Conservation (phyloP, 2,888 invertebrate species). For the Lepidochrysops patricia region DNA sequence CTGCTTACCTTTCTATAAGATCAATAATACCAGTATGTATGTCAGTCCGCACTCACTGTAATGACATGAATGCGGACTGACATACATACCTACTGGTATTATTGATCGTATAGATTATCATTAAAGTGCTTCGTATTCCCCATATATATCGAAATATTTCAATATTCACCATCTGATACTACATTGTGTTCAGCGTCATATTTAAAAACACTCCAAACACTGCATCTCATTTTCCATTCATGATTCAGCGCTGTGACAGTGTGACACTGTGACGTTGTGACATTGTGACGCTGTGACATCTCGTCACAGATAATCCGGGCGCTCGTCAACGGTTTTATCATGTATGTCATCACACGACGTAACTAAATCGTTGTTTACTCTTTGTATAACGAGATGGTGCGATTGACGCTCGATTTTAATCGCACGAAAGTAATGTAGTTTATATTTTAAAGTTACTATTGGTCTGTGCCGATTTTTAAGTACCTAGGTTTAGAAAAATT, state of each 20-base stretch:
- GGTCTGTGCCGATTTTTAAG: too few species aligned
- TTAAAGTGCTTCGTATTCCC: too few species aligned
- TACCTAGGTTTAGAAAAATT: too few species aligned
- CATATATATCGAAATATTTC: background rate
- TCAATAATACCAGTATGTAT: too few species aligned
- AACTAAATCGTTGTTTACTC: background rate
- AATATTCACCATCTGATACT: background rate
- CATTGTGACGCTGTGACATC: background rate
- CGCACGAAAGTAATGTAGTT: too few species aligned
- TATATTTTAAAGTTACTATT: too few species aligned
- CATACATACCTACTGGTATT: too few species aligned
- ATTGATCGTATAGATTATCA: too few species aligned
- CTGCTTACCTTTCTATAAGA: too few species aligned
- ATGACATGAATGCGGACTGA: too few species aligned
- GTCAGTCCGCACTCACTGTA: too few species aligned
- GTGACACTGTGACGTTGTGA: background rate
- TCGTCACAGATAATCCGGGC: background rate
- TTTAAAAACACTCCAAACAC: background rate
- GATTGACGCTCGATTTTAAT: background rate
- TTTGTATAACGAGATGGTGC: background rate
- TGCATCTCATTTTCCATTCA: background rate
- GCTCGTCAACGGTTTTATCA: conserved; percentile 2
- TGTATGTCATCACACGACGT: background rate
- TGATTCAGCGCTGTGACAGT: background rate
- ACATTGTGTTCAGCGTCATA: background rate